Evolutionary conservation across 2,888 invertebrate species (phyloP).

Genomic region (Caenorhabditis afra): DNA sequence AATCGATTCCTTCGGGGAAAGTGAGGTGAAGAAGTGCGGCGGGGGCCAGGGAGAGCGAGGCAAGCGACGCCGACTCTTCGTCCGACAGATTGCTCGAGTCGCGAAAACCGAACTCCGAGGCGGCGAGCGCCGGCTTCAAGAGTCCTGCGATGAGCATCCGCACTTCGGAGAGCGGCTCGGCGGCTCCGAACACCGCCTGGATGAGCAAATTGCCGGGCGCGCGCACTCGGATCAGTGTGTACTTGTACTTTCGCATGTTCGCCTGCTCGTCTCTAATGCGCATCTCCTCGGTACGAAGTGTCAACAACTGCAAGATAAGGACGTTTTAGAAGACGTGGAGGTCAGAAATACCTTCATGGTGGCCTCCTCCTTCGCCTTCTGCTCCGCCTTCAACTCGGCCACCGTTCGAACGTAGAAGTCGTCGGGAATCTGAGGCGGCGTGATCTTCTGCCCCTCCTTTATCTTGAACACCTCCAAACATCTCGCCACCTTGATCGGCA

Average conservation of each 20-base stretch:
- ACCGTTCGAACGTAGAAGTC: constrained; percentile 90
- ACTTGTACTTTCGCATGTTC: constrained; percentile 89
- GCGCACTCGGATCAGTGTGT: constrained; percentile 89
- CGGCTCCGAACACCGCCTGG: constrained; percentile 74
- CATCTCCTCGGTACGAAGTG: constrained; percentile 95
- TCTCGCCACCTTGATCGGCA: constrained; percentile 90
- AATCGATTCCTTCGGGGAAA: constrained; percentile 82
- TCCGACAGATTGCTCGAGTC: constrained; percentile 59
- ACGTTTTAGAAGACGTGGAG: no score
- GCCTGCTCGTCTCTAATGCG: constrained; percentile 90
- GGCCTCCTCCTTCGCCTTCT: constrained; percentile 60
- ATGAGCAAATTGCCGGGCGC: constrained; percentile 85
- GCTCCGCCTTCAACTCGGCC: constrained; percentile 85
- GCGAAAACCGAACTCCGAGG: constrained; percentile 65
- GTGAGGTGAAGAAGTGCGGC: constrained; percentile 88
- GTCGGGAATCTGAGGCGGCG: constrained; percentile 85
- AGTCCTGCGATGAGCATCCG: constrained; percentile 65
- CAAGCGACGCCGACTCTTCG: constrained; percentile 85
- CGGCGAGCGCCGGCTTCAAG: constrained; percentile 31
- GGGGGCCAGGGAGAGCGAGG: constrained; percentile 89
- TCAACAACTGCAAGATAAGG: constrained; percentile 83
- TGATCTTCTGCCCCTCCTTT: constrained; percentile 64
- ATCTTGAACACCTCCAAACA: constrained; percentile 84
- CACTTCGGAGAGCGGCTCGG: constrained; percentile 69
- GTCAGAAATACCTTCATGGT: no score